phyloP scores from a whole-genome alignment of 2,113 vertebrate genomes.

The Melierax canorus region DNA sequence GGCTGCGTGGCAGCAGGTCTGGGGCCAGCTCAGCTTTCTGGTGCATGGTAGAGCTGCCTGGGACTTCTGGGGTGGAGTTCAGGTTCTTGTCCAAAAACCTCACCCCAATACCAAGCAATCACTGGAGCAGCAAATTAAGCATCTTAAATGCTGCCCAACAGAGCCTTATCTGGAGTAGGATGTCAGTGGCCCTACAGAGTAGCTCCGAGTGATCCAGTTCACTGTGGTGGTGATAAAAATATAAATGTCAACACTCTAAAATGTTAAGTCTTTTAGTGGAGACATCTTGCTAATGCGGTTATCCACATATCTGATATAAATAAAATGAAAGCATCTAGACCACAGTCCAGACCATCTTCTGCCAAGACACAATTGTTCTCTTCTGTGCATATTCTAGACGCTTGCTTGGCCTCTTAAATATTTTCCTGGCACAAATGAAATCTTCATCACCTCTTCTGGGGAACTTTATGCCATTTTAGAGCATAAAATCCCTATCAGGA shows the following conservation, averaged over 20 bases:
- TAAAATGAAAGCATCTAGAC: neutral
- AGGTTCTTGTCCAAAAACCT: neutral
- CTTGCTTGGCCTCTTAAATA: neutral
- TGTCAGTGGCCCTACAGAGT: neutral
- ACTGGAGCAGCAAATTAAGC: neutral
- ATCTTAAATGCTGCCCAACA: neutral
- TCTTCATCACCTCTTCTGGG: neutral
- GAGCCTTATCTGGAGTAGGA: neutral
- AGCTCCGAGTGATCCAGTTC: neutral
- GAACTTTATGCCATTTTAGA: neutral
- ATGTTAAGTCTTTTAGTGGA: neutral
- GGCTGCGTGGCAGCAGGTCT: fast-evolving
- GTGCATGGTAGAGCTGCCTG: neutral
- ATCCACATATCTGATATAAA: neutral
- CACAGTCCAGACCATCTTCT: neutral
- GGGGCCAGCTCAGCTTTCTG: neutral
- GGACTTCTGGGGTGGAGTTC: neutral
- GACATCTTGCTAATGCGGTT: neutral
- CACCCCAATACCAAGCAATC: neutral
- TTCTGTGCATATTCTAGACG: neutral
- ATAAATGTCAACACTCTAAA: neutral
- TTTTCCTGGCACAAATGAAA: neutral
- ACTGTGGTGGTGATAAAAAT: neutral
- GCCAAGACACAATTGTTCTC: neutral
- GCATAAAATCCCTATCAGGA: neutral